Evolutionary conservation across 37 sponge, comb jelly and placozoan species (phyloP).

Genomic region (Geodia barretti): DNA sequence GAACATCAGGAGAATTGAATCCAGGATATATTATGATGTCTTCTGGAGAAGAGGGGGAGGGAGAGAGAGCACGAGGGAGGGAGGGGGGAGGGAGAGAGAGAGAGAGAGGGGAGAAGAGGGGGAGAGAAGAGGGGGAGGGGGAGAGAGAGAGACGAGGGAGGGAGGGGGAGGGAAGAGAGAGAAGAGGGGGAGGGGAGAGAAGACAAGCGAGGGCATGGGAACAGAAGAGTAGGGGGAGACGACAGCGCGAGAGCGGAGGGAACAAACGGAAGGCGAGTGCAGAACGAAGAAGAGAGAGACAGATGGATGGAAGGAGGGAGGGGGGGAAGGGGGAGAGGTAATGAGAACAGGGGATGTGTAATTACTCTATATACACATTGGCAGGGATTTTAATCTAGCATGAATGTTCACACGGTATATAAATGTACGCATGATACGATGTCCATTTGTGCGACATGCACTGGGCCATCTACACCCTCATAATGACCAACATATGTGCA

Average conservation of each 20-base stretch:
- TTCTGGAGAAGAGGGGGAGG: background rate
- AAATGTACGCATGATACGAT: too few relatives aligned
- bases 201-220: too few relatives aligned
- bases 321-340: too few relatives aligned
- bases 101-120: background rate
- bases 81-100: background rate
- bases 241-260: conserved; percentile 19
- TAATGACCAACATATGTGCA: too few relatives aligned
- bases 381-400: too few relatives aligned
- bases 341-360: too few relatives aligned
- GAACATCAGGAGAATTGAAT: conserved; percentile 33
- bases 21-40: conserved; percentile 54
- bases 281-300: background rate
- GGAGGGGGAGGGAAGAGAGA: conserved; percentile 4
- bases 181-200: conserved; percentile 4
- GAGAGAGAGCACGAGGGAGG: background rate
- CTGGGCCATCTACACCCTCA: too few relatives aligned
- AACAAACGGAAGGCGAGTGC: background rate
- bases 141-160: background rate
- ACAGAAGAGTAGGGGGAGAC: too few relatives aligned
- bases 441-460: too few relatives aligned
- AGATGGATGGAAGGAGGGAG: background rate
- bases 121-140: conserved; percentile 14
- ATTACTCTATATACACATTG: too few relatives aligned
- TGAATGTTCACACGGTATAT: too few relatives aligned